Evolutionary conservation across 2,113 vertebrate species (phyloP), one percentile per base, ranked within the genome.

Genomic region (Oophaga pumilio): DNA sequence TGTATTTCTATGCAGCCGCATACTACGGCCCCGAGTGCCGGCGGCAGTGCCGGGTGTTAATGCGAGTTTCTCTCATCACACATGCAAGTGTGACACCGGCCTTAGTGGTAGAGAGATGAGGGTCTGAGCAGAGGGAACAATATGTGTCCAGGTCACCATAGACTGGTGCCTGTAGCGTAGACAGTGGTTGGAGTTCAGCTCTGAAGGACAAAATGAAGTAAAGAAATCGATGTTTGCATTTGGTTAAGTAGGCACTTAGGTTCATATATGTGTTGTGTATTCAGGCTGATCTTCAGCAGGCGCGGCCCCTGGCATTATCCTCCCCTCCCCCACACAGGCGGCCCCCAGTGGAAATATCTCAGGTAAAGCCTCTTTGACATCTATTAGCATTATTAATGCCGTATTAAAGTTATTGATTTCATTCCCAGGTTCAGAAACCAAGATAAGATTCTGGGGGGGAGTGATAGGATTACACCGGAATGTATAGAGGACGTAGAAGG

Each of bases 351-450:
- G 9, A 81, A 6, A 62, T 20, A 43, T 81, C 26, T 7, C 53
- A 59, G 77, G 56, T 57, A 28, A 56, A 79, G 17, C 56, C 57
- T 20, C 53, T 7, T 43, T 81, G 78, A 62, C 78, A 59, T 59
- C 26, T 82, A 82, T 82, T 82, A 82, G 60, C n/a, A 64, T 60
- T 66, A 82, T 82, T 50, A 66, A 82, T 59, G 6, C n/a, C 11
- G 11, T 13, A 64, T 82, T 49, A 64, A 43, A 8, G 66, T 82
- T 22, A 82, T 43, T 15, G 10, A 82, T 64, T 14, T 64, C 15
- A 60, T 64, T 82, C 26, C 11, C n/a, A 2, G 26, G 15, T 20
- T 76, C 20, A 22, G 11, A 8, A 43, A 62, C 60, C 22, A 18
- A 56, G 82, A 83, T 68, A 68, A 69, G n/a, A 84, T 84, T n/a